Evolutionary conservation across 2,888 invertebrate species (phyloP).

Genomic region (Lottia scabra): DNA sequence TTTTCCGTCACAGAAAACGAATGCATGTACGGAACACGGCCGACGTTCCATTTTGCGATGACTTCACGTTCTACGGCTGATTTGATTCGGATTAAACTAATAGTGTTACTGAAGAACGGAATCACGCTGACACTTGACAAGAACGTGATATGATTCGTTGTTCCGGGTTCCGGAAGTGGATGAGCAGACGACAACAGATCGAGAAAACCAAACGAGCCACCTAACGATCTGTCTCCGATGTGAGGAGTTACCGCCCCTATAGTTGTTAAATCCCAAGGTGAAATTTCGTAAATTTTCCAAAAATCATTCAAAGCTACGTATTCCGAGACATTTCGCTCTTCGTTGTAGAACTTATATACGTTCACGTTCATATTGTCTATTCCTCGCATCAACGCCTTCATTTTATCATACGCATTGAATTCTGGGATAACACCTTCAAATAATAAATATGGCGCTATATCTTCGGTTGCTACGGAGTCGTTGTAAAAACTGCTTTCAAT

Average conservation of each 20-base stretch:
- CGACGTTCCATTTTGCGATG: conserved; percentile 50
- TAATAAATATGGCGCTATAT: conserved; percentile 58
- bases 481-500: conserved; percentile 52
- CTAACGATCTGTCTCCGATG: conserved; percentile 20
- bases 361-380: conserved; percentile 66
- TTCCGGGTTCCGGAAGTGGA: conserved; percentile 58
- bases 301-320: conserved; percentile 61
- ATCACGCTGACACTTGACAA: conserved; percentile 51
- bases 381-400: conserved; percentile 51
- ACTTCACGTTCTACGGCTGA: conserved; percentile 46
- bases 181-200: conserved; percentile 63
- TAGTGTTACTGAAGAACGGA: conserved; percentile 43
- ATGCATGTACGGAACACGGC: conserved; percentile 63
- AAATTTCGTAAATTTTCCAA: conserved; percentile 58
- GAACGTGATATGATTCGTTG: conserved; percentile 50
- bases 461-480: conserved; percentile 38
- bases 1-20: conserved; percentile 58
- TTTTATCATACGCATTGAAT: conserved; percentile 46
- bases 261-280: conserved; percentile 39
- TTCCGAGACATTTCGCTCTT: conserved; percentile 23
- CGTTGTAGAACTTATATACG: conserved; percentile 40
- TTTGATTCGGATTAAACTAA: conserved; percentile 52
- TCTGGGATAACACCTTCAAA: conserved; percentile 54
- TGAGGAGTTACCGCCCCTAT: conserved; percentile 32
- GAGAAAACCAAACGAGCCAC: conserved; percentile 35